A percentile compares a stretch with the other conserved stretches of the same genome.
Evolutionary conservation across 2,113 vertebrate genomes (phyloP).

Genomic region (Psophia crepitans): DNA sequence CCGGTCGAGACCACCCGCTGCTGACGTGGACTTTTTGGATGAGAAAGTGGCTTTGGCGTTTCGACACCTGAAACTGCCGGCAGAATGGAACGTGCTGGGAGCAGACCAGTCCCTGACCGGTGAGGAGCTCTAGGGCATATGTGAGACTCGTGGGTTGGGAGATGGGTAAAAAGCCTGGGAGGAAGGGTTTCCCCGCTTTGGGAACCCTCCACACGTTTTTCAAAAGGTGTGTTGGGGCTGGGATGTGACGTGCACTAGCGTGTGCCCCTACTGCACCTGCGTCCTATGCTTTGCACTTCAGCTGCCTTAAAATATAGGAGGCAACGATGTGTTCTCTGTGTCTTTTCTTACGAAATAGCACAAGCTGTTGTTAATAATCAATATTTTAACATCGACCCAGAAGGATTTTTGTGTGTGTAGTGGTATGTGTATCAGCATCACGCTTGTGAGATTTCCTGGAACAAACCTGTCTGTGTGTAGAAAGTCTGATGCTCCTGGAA

Average conservation of each 20-base stretch:
- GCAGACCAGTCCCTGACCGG: conserved; percentile 66
- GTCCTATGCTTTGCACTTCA: neutral
- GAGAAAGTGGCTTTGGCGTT: conserved; percentile 88
- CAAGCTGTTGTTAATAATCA: neutral
- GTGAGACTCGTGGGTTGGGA: neutral
- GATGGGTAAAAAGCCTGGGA: neutral
- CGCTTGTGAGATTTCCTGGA: neutral
- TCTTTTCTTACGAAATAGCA: neutral
- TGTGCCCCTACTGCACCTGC: neutral
- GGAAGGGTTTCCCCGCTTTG: neutral
- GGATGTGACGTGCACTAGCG: fast-evolving
- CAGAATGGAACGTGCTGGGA: conserved; percentile 90
- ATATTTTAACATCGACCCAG: neutral
- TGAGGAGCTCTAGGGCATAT: neutral
- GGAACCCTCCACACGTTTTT: fast-evolving
- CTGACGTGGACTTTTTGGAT: conserved; percentile 86
- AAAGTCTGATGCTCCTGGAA: neutral
- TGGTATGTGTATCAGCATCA: neutral
- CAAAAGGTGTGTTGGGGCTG: neutral
- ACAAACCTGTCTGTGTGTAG: neutral
- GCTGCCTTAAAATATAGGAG: neutral
- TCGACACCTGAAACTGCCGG: conserved; percentile 83
- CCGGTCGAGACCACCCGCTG: conserved; percentile 82
- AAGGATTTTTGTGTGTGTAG: fast-evolving
- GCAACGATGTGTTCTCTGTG: neutral